Evolutionary conservation across 2,797 vertebrate species (phyloP).

Genomic region (Holocentrus rufus): DNA sequence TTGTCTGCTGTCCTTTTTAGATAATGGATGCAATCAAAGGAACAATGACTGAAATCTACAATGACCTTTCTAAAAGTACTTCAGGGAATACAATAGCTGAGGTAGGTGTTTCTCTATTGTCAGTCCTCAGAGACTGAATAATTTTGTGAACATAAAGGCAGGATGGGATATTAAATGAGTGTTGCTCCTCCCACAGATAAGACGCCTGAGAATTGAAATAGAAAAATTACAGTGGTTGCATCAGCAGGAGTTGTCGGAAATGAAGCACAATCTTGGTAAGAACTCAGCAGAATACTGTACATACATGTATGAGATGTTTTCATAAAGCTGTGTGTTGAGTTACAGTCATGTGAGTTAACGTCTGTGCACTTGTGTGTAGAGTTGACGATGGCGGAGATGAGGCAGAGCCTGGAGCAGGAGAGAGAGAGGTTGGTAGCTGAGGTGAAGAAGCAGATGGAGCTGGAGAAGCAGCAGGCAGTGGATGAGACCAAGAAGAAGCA

Average conservation of each 20-base stretch:
- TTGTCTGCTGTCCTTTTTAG: constrained; percentile 75
- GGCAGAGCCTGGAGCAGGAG: constrained; percentile 96
- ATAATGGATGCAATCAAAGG: constrained; percentile 99
- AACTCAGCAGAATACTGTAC: constrained; percentile 3
- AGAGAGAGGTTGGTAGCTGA: constrained; percentile 91
- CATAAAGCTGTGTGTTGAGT: background rate
- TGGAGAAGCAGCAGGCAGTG: constrained; percentile 92
- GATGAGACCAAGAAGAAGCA: constrained; percentile 98
- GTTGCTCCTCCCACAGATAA: constrained; percentile 83
- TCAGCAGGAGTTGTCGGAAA: constrained; percentile 96
- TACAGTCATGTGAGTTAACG: background rate
- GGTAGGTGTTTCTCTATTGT: constrained; percentile 76
- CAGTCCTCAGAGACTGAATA: background rate
- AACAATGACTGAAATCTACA: constrained; percentile 98
- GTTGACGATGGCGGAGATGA: constrained; percentile 97
- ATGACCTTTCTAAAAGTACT: constrained; percentile 94
- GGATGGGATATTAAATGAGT: background rate
- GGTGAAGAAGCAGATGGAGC: constrained; percentile 93
- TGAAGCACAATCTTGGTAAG: constrained; percentile 98
- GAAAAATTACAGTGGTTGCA: constrained; percentile 98
- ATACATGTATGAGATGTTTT: no score
- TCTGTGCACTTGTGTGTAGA: constrained; percentile 76
- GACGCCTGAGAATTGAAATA: constrained; percentile 94
- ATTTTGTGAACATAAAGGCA: background rate
- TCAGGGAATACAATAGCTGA: constrained; percentile 97